These are phyloP conservation scores for Philereme transversata DNA, from an alignment of 2,888 invertebrate genomes.

Conservation along the genomic window DNA sequence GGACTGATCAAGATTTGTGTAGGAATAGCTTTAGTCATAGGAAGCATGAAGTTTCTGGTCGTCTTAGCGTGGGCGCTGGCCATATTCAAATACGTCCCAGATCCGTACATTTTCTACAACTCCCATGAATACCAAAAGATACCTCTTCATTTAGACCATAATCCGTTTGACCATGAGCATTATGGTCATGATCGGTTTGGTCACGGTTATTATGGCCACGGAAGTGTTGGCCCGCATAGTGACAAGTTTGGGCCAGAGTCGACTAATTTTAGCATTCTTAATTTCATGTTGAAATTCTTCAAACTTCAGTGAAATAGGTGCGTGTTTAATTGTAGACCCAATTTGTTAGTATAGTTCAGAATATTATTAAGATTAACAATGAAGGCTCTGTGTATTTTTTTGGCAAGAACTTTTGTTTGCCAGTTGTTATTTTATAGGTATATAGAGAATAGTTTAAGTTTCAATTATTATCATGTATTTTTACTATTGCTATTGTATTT, in stretches of 20 bases:
- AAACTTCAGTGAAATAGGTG: conserved; percentile 38
- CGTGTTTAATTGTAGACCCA: conserved; percentile 13
- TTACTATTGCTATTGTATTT: too few relatives aligned
- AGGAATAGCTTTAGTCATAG: conserved; percentile 61
- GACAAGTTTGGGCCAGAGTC: conserved; percentile 11
- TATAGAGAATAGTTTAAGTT: too few relatives aligned
- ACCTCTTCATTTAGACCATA: conserved; percentile 28
- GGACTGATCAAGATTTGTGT: conserved; percentile 69
- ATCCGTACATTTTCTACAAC: conserved; percentile 57
- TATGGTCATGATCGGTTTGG: conserved; percentile 25
- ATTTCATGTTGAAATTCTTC: conserved; percentile 28
- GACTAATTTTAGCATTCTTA: conserved; percentile 21
- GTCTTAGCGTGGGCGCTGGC: conserved; percentile 68
- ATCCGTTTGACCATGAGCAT: conserved; percentile 35
- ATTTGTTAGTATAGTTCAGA: not conserved
- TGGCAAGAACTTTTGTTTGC: too few relatives aligned
- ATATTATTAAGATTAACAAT: not conserved
- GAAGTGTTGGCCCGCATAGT: conserved; percentile 2
- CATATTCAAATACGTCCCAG: conserved; percentile 66
- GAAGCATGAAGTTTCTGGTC: conserved; percentile 62
- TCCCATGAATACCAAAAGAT: conserved; percentile 31
- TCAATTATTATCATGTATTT: too few relatives aligned
- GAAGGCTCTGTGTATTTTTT: too few relatives aligned
- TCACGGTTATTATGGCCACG: conserved; percentile 9
- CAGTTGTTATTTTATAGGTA: too few relatives aligned